phyloP scores from a whole-genome alignment of 2,888 invertebrate species.

The Rotaria magnacalcarata region DNA sequence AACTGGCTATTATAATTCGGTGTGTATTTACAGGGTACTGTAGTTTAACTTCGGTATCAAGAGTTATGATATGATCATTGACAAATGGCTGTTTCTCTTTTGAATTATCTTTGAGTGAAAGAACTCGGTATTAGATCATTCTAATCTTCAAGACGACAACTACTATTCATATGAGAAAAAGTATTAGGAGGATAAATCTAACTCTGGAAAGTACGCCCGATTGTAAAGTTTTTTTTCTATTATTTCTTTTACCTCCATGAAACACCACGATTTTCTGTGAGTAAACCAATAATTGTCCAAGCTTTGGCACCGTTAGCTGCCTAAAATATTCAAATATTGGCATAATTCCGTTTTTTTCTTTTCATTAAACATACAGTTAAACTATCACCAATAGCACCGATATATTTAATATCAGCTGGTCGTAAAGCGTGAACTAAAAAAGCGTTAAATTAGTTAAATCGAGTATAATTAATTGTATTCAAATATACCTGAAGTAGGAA shows the following conservation, averaged over 20 bases:
- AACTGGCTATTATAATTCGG: too few relatives aligned
- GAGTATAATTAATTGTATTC: not conserved
- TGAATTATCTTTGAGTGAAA: too few relatives aligned
- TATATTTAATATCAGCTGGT: slow-evolving; percentile 51
- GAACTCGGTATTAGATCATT: too few relatives aligned
- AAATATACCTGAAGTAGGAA: not conserved
- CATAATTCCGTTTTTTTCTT: not conserved
- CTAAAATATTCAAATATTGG: slow-evolving; percentile 47
- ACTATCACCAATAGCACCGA: slow-evolving; percentile 53
- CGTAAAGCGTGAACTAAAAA: slow-evolving; percentile 51
- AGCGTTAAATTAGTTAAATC: not conserved
- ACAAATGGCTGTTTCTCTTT: too few relatives aligned
- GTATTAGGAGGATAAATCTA: too few relatives aligned
- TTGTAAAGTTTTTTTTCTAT: not conserved
- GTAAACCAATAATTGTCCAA: slow-evolving; percentile 49
- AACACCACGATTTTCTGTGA: slow-evolving; percentile 51
- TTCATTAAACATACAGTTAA: slow-evolving; percentile 48
- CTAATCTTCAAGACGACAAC: too few relatives aligned
- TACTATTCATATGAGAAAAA: too few relatives aligned
- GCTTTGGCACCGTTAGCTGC: slow-evolving; percentile 53
- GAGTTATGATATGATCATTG: too few relatives aligned
- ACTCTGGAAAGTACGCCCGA: too few relatives aligned
- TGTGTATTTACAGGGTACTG: too few relatives aligned
- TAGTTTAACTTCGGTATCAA: too few relatives aligned
- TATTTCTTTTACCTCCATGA: slow-evolving; percentile 51